These are phyloP conservation scores for Arothron firmamentum DNA, from an alignment of 2,113 vertebrate genomes.

Conservation along the genomic window DNA sequence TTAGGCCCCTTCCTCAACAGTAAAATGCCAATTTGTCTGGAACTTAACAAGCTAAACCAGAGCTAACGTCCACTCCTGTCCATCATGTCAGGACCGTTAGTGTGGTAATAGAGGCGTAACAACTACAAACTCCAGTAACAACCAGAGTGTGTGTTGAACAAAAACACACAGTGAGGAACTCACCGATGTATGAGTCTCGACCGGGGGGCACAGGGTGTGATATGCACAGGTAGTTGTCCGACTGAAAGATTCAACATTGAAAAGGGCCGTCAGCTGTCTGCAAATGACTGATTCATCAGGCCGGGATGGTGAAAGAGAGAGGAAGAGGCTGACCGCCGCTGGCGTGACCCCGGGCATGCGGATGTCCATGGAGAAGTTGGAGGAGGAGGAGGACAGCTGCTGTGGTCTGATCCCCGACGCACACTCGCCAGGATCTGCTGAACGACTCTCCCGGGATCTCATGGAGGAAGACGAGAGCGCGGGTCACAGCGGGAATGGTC, in stretches of 20 bases:
- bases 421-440: slow-evolving; percentile 79
- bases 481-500: too few species aligned
- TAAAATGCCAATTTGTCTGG: background rate
- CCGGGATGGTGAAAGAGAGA: background rate
- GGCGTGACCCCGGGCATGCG: slow-evolving; percentile 90
- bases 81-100: background rate
- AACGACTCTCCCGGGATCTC: slow-evolving; percentile 75
- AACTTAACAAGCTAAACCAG: too few species aligned
- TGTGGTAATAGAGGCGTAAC: too few species aligned
- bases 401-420: slow-evolving; percentile 70
- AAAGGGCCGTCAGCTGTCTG: background rate
- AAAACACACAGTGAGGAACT: slow-evolving; percentile 65
- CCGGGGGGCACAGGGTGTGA: slow-evolving; percentile 79
- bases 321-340: slow-evolving; percentile 74
- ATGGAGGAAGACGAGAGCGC: too few species aligned
- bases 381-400: slow-evolving; percentile 72
- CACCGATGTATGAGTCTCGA: slow-evolving; percentile 87
- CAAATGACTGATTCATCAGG: too few species aligned
- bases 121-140: background rate
- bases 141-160: background rate
- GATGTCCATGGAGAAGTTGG: slow-evolving; percentile 87
- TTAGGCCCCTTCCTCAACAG: too few species aligned
- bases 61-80: background rate
- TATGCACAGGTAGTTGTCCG: slow-evolving; percentile 93
- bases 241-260: slow-evolving; percentile 69